These are phyloP conservation scores for Eurypyga helias DNA, from an alignment of 2,113 vertebrate species.

Conservation along the genomic window DNA sequence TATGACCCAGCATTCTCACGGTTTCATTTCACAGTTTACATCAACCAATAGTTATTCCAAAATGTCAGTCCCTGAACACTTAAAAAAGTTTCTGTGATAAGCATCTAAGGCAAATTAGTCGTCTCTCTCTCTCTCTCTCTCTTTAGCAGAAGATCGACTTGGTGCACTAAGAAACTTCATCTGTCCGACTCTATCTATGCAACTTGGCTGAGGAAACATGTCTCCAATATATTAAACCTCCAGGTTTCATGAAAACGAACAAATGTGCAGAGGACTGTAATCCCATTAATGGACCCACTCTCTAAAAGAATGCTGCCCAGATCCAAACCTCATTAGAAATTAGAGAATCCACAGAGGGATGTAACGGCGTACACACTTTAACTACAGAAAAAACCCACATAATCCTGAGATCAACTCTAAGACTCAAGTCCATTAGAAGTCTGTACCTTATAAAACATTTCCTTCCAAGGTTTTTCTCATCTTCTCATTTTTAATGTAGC, in stretches of 20 bases:
- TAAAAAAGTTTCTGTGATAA: not conserved
- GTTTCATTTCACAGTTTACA: not conserved
- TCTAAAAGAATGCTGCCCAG: not conserved
- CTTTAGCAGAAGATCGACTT: not conserved
- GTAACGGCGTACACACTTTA: not conserved
- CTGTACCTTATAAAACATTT: not conserved
- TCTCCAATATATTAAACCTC: not conserved
- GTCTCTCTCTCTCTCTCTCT: not conserved
- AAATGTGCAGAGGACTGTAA: not conserved
- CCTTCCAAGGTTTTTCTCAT: not conserved
- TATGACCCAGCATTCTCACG: not conserved
- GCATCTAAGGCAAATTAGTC: not conserved
- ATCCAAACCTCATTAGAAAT: not conserved
- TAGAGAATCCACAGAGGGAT: not conserved
- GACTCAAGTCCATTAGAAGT: not conserved
- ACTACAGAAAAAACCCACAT: not conserved
- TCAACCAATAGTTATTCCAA: not conserved
- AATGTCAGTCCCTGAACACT: not conserved
- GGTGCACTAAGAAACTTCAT: not conserved
- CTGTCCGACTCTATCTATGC: not conserved
- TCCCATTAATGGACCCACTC: not conserved
- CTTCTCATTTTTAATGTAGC: not conserved
- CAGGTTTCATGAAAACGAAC: not conserved
- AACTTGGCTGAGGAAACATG: not conserved
- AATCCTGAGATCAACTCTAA: not conserved